Percentiles rank a stretch among this genome's conserved stretches.
These are phyloP conservation scores for Otolemur crassicaudatus DNA, from an alignment of 2,797 vertebrate genomes.

Conservation along the genomic window DNA sequence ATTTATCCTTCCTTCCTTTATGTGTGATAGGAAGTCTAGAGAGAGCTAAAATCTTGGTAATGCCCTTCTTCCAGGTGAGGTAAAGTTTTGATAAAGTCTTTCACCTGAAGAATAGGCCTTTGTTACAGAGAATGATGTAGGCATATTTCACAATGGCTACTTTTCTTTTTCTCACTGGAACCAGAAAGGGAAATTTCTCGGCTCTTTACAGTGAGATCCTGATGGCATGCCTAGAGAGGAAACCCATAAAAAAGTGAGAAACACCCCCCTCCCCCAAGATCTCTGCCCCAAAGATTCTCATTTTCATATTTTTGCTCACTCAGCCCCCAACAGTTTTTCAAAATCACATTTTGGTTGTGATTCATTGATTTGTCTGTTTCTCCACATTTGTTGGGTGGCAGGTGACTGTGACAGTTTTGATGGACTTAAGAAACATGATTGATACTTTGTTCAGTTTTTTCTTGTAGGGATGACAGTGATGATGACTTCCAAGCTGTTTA, in stretches of 20 bases:
- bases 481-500: not conserved
- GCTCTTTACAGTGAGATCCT: not conserved
- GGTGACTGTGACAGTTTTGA: not conserved
- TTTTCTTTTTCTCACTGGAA: not conserved
- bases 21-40: not conserved
- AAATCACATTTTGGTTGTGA: not conserved
- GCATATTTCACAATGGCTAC: conserved; percentile 8
- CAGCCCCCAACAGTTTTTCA: not conserved
- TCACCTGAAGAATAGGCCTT: not conserved
- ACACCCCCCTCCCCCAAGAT: not conserved
- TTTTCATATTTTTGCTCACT: not conserved
- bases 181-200: not conserved
- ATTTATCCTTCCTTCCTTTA: not conserved
- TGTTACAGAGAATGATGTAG: not conserved
- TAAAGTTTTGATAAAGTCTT: conserved; percentile 11
- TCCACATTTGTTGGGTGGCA: not conserved
- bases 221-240: not conserved
- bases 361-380: not conserved
- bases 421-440: not conserved
- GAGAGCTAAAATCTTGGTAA: not conserved
- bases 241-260: not conserved
- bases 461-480: not conserved
- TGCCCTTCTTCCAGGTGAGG: not conserved
- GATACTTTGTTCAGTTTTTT: not conserved
- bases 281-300: not conserved